These are phyloP conservation scores for Rhinophrynus dorsalis DNA, from an alignment of 2,797 vertebrate genomes.

Conservation along the genomic window DNA sequence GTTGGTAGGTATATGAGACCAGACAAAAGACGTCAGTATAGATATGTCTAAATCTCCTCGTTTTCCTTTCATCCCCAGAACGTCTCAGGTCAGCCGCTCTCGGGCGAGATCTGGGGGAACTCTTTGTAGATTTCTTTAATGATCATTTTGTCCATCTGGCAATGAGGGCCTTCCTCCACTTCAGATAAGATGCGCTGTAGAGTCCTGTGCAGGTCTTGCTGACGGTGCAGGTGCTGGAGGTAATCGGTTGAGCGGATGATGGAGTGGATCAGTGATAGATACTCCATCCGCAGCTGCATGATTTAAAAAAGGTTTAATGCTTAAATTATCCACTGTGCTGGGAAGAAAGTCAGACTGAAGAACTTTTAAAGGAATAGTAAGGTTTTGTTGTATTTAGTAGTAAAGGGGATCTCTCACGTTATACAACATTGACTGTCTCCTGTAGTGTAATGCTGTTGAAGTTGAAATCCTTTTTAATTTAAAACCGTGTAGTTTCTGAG, in stretches of 20 bases:
- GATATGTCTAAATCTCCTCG: no score
- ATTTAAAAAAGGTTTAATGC: neutral
- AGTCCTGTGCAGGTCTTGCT: constrained; percentile 83
- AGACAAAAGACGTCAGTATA: constrained; percentile 14
- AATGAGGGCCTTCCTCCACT: constrained; percentile 78
- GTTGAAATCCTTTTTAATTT: no score
- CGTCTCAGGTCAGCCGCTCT: constrained; percentile 62
- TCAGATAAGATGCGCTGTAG: constrained; percentile 89
- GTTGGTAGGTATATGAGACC: constrained; percentile 38
- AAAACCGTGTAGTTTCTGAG: no score
- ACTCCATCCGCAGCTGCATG: constrained; percentile 91
- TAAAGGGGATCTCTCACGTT: no score
- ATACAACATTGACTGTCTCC: no score
- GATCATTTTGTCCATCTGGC: constrained; percentile 96
- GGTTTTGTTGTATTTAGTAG: no score
- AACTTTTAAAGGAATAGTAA: no score
- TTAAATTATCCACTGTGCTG: no score
- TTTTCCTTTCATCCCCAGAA: no score
- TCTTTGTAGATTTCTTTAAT: constrained; percentile 90
- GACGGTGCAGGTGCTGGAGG: constrained; percentile 89
- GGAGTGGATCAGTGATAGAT: constrained; percentile 94
- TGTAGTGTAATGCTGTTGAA: no score
- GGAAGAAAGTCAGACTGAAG: no score
- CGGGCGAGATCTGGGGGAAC: constrained; percentile 81
- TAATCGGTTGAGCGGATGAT: constrained; percentile 92